A percentile compares a stretch with the other conserved stretches of the same genome.
Evolutionary conservation across 2,797 vertebrate species (phyloP).

Genomic region (Meda fulgida): DNA sequence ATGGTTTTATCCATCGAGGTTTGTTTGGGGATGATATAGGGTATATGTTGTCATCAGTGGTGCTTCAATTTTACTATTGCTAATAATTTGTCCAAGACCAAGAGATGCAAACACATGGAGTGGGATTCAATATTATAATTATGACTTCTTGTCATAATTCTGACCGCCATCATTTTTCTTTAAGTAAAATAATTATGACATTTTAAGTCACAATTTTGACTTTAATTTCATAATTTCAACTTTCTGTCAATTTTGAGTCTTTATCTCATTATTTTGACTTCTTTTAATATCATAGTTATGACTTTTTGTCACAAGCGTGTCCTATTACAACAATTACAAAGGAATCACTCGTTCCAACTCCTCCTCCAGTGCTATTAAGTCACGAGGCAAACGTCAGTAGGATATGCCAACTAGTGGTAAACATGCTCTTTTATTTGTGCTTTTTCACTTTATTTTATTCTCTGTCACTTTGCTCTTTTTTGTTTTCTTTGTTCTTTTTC

Average conservation of each 20-base stretch:
- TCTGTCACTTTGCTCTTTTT: conserved; percentile 46
- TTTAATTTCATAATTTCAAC: too few relatives aligned
- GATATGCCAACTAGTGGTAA: conserved; percentile 25
- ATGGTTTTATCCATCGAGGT: background rate
- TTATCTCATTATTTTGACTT: too few relatives aligned
- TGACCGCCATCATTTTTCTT: too few relatives aligned
- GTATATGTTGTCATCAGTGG: background rate
- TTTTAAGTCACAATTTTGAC: too few relatives aligned
- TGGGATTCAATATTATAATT: background rate
- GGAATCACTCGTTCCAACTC: background rate
- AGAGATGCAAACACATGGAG: background rate
- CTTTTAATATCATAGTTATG: too few relatives aligned
- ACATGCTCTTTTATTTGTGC: conserved; percentile 22
- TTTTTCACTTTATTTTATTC: conserved; percentile 51
- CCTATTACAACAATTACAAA: conserved; percentile 20
- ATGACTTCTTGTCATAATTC: too few relatives aligned
- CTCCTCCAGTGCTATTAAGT: conserved; percentile 45
- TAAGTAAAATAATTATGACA: too few relatives aligned
- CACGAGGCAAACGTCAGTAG: conserved; percentile 55
- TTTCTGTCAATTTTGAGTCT: too few relatives aligned
- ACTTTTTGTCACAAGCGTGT: background rate
- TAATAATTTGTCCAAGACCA: background rate
- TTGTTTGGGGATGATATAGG: background rate
- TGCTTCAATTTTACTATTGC: background rate
- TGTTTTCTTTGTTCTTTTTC: conserved; percentile 60